phyloP scores from a whole-genome alignment of 2,797 vertebrate genomes.

The Hippocampus kuda region DNA sequence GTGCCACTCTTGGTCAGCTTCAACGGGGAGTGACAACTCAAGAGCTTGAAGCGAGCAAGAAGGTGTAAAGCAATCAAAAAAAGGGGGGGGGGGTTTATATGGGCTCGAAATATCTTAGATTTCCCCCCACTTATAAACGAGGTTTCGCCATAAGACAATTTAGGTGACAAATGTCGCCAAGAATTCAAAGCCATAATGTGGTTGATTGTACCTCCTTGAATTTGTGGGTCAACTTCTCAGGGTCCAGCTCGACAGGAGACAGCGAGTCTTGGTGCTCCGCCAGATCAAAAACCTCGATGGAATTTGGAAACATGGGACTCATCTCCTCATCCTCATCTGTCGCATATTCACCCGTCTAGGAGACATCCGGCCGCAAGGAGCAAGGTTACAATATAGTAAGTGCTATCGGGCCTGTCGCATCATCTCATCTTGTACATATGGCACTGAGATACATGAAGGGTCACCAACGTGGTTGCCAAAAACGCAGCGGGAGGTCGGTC shows the following conservation, averaged over 20 bases:
- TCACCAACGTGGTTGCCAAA: not conserved
- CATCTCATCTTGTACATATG: not conserved
- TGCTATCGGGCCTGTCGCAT: not conserved
- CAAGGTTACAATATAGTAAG: not conserved
- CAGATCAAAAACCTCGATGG: slow-evolving; percentile 92
- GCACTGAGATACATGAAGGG: no score
- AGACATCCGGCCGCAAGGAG: not conserved
- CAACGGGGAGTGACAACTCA: not conserved
- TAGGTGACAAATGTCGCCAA: not conserved
- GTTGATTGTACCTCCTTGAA: slow-evolving; percentile 80
- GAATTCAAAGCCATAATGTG: not conserved
- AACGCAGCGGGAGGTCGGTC: no score
- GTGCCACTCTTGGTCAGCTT: not conserved
- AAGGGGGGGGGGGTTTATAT: no score
- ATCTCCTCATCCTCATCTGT: slow-evolving; percentile 89
- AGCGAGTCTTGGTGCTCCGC: slow-evolving; percentile 86
- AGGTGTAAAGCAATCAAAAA: no score
- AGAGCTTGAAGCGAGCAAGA: not conserved
- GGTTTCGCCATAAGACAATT: not conserved
- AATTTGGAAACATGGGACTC: slow-evolving; percentile 89
- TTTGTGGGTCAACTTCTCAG: slow-evolving; percentile 89
- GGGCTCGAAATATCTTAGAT: no score
- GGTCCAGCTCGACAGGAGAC: slow-evolving; percentile 91
- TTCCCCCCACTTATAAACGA: not conserved
- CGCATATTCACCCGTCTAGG: slow-evolving; percentile 88